Conservation (phyloP, 2,113 vertebrate genomes). For the Neomonachus schauinslandi region DNA sequence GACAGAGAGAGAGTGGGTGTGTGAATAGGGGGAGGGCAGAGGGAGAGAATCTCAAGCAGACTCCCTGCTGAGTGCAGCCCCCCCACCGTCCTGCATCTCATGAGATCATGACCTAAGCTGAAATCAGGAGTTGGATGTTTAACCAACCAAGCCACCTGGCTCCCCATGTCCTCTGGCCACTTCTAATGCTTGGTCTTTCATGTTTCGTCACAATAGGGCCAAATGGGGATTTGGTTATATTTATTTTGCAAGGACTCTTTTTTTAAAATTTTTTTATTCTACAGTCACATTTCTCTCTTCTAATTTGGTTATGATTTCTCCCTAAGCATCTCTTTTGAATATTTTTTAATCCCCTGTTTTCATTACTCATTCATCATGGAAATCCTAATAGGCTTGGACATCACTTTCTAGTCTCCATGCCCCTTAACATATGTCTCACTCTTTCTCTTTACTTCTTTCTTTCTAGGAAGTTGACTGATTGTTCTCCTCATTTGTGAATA, state of each 20-base stretch:
- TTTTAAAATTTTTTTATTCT: not conserved
- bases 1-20: not conserved
- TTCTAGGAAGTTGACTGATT: not conserved
- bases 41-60: not conserved
- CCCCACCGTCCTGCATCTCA: not conserved
- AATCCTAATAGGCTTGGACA: not conserved
- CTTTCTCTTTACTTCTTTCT: not conserved
- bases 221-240: constrained; percentile 44
- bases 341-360: not conserved
- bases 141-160: not conserved
- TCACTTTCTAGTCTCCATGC: rapidly evolving
- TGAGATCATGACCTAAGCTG: not conserved
- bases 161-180: not conserved
- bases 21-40: not conserved
- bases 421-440: too few species aligned
- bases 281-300: not conserved
- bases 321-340: not conserved
- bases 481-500: not conserved
- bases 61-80: not conserved
- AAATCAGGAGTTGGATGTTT: not conserved
- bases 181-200: constrained; percentile 46
- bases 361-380: not conserved
- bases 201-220: not conserved
- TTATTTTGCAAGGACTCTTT: not conserved
- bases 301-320: not conserved